A percentile compares a stretch with the other conserved stretches of the same genome.
phyloP scores from a whole-genome alignment of 2,113 vertebrate species.

The Odocoileus hemionus region DNA sequence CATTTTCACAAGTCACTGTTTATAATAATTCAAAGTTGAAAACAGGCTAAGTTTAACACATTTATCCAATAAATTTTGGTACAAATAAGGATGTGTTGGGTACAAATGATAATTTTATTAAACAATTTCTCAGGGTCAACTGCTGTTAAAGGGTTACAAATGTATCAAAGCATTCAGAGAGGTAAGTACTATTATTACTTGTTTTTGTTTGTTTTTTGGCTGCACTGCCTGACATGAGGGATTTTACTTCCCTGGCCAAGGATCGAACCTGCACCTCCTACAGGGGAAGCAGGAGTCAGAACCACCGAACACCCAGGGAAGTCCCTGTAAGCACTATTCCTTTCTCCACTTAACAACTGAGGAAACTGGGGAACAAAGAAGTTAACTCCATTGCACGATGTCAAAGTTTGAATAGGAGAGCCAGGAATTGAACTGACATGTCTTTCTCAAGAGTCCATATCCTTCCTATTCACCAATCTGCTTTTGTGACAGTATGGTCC shows the following conservation, averaged over 20 bases:
- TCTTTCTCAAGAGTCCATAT: neutral
- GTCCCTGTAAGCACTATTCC: neutral
- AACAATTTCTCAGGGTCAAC: neutral
- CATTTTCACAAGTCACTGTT: neutral
- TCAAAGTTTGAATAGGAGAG: neutral
- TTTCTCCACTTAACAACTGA: neutral
- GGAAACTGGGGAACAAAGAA: neutral
- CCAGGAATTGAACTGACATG: neutral
- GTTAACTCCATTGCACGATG: neutral
- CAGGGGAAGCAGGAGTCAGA: neutral
- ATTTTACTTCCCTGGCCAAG: neutral
- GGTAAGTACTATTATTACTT: neutral
- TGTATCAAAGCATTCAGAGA: neutral
- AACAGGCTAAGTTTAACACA: neutral
- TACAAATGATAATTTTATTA: neutral
- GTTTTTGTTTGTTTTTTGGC: neutral
- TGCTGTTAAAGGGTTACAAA: neutral
- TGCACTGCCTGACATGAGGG: neutral
- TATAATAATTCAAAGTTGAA: neutral
- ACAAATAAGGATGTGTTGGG: neutral
- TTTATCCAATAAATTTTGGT: neutral
- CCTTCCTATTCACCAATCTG: neutral
- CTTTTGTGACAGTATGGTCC: neutral
- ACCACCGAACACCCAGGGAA: neutral
- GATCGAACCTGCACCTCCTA: neutral